Evolutionary conservation across 2,113 vertebrate species (phyloP), one percentile per base, ranked within the genome.

Genomic region (Condylura cristata): DNA sequence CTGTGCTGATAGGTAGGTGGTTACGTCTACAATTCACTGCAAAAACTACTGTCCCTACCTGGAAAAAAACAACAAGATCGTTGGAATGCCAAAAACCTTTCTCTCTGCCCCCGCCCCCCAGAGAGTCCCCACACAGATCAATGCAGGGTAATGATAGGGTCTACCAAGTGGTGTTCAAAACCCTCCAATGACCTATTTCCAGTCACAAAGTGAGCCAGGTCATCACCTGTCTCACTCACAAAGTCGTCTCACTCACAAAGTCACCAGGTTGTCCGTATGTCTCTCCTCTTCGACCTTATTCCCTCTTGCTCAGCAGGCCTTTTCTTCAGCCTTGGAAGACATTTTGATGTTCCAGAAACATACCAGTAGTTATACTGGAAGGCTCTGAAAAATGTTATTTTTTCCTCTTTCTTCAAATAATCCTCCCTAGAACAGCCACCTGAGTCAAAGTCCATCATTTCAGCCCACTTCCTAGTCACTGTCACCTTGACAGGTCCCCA

Each of bases 291-390:
- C 6, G 20, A 28, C 41, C 53, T n/a, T 24, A 37, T 26, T 44
- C 32, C 60, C 1, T 66, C 18, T 7, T 1, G 1, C 6, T n/a
- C 30, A 37, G 5, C 30, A 8, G 28, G 7, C 26, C 26, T 14
- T 14, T 17, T 2, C 18, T 72, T 51, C 44, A 0, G n/a, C 41
- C 34, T 3, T 6, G 4, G 18, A 1, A 5, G 20, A 6, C 7
- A 20, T 39, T 44, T 3, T 8, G n/a, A 41, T 26, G 16, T 18
- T 34, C 58, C 41, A n/a, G 3, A 22, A 10, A 58, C 37, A 20
- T 6, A 18, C 72, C 48, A 14, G 7, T 1, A 6, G 16, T 0
- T 18, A 56, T 8, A 32, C 14, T 46, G 1, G 30, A 13, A 6
- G 34, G 20, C 28, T 66, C 32, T 71, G 11, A 16, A 6, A 13